Conservation (phyloP, 2,888 invertebrate genomes). For the Hartigia nigra region DNA sequence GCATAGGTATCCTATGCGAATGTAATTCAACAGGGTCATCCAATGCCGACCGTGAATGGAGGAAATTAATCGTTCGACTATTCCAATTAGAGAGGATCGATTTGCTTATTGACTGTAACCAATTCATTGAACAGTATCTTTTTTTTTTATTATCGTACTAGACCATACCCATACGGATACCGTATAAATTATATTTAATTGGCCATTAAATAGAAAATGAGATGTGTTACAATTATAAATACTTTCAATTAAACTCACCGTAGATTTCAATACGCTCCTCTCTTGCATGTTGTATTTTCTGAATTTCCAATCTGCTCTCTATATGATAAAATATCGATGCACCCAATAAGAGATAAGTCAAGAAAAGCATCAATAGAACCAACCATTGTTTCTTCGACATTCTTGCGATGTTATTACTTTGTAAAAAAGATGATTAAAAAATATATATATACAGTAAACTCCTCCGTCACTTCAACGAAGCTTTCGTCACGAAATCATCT, state of each 20-base stretch:
- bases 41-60: neutral
- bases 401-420: conserved; percentile 37
- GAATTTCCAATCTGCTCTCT: conserved; percentile 79
- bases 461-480: conserved; percentile 4
- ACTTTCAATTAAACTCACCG: conserved; percentile 69
- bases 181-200: neutral
- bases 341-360: conserved; percentile 82
- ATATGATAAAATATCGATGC: conserved; percentile 88
- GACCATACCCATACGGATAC: neutral
- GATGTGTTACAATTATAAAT: neutral
- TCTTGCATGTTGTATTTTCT: conserved; percentile 71
- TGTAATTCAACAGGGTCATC: neutral
- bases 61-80: neutral
- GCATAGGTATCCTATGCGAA: neutral
- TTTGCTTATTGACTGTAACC: neutral
- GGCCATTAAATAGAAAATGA: neutral
- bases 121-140: neutral
- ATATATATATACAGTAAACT: neutral
- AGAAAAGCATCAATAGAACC: conserved; percentile 79
- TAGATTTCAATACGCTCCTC: conserved; percentile 76
- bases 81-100: neutral
- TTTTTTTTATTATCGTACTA: neutral
- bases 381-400: conserved; percentile 87
- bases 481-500: conserved; percentile 48
- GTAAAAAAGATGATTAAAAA: neutral